Evolutionary conservation across 2,797 vertebrate species (phyloP).

Genomic region (Strix occidentalis): DNA sequence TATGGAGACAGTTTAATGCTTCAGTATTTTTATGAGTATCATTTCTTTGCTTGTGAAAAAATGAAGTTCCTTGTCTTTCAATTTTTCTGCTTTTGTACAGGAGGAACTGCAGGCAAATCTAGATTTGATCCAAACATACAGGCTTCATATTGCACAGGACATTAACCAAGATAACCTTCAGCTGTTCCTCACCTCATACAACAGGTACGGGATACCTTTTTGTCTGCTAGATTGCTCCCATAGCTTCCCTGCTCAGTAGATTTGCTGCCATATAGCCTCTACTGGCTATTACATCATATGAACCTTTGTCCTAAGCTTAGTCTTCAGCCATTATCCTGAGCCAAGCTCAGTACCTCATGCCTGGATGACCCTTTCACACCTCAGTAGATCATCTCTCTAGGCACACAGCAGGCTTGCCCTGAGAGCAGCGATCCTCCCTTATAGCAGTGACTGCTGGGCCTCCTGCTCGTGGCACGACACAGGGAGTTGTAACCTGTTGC

Average conservation of each 20-base stretch:
- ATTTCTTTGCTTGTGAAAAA: neutral
- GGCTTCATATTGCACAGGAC: constrained; percentile 92
- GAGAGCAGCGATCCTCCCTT: neutral
- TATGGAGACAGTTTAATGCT: neutral
- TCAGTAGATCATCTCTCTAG: neutral
- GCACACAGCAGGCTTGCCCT: neutral
- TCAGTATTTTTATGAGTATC: neutral
- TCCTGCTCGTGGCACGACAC: neutral
- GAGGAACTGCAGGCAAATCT: constrained; percentile 91
- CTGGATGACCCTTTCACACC: neutral
- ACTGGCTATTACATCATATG: neutral
- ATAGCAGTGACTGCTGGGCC: neutral
- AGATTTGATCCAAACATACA: constrained; percentile 92
- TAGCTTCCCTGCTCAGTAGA: neutral
- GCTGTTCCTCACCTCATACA: constrained; percentile 89
- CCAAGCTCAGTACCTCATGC: neutral
- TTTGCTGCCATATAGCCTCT: neutral
- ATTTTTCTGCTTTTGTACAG: constrained; percentile 70
- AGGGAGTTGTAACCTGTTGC: neutral
- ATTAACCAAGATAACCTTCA: constrained; percentile 93
- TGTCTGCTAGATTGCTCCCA: neutral
- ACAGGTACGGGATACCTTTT: constrained; percentile 78
- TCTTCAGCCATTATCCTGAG: neutral
- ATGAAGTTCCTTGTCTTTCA: neutral
- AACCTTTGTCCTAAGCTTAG: neutral